phyloP scores from a whole-genome alignment of 2,113 vertebrate species.

The Centropus bengalensis region DNA sequence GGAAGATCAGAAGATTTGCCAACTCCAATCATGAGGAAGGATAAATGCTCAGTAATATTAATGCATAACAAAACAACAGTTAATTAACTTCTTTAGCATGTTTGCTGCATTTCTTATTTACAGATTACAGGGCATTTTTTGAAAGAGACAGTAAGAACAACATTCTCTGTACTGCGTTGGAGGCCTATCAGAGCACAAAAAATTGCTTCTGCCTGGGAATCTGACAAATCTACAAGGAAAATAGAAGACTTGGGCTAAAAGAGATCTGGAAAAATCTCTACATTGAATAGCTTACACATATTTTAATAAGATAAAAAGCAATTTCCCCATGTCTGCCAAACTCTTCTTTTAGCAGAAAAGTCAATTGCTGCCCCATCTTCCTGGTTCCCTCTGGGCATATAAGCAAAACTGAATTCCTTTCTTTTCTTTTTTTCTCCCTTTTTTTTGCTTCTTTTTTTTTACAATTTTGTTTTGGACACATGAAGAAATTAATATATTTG shows the following conservation, averaged over 20 bases:
- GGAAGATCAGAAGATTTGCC: neutral
- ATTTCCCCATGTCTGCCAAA: neutral
- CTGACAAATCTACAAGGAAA: neutral
- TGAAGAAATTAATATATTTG: neutral
- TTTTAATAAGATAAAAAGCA: neutral
- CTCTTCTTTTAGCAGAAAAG: neutral
- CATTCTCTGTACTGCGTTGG: neutral
- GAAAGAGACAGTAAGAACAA: neutral
- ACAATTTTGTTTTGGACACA: too few species aligned
- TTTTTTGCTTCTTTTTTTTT: too few species aligned
- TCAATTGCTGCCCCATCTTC: neutral
- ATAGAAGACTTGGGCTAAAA: neutral
- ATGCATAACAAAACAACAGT: neutral
- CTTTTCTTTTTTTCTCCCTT: too few species aligned
- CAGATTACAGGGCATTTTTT: neutral
- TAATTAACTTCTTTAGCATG: neutral
- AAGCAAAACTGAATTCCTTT: neutral
- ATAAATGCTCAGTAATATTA: neutral
- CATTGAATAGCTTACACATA: neutral
- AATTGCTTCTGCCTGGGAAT: neutral
- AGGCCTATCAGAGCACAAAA: neutral
- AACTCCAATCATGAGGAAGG: neutral
- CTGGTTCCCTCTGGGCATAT: neutral
- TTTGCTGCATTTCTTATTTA: neutral
- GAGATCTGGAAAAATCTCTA: neutral